Evolutionary conservation across 1,140 invertebrate genomes (phyloP), one percentile per base, ranked within the genome.

Genomic region (Chymomyza costata): DNA sequence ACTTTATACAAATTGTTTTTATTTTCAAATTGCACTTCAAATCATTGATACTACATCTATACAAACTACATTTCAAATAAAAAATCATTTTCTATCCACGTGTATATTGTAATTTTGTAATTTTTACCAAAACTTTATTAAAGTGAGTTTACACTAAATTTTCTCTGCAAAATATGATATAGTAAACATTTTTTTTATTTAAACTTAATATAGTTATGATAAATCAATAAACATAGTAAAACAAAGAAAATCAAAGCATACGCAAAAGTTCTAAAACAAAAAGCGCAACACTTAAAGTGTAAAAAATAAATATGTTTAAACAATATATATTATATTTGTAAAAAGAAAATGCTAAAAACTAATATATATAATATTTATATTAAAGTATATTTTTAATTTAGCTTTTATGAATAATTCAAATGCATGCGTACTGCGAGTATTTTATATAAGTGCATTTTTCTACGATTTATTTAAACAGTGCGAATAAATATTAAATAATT

Each of bases 261-360:
- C 65, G 60, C 53, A 78, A 67, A 46, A 64, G 41, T 67, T 71
- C 58, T 71, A 64, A 71, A 78, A 80, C 37, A 51, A 57, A 58
- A 73, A 71, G 63, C 38, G 68, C 68, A 64, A 49, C 68, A 73
- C 68, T 73, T 32, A 60, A 74, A 74, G 69, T 74, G 68, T 67
- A 73, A 57, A 25, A 8, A 71, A n/a, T n/a, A n/a, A n/a, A n/a
- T n/a, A n/a, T 28, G 31, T 73, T 73, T 68, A 40, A 61, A 73
- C 43, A 46, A 6, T 34, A n/a, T 34, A 11, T 34, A 46, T 58
- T 78, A 53, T 59, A 52, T 55, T 58, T 53, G 34, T 45, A 21
- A 32, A n/a, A 52, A 48, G 18, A 46, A 21, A 31, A 52, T 5
- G 41, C 16, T 30, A 50, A 28, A 31, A 18, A 43, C 5, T 30